Percentiles rank a stretch among this genome's conserved stretches.
phyloP scores from a whole-genome alignment of 2,888 invertebrate species.

The Vanessa cardui region DNA sequence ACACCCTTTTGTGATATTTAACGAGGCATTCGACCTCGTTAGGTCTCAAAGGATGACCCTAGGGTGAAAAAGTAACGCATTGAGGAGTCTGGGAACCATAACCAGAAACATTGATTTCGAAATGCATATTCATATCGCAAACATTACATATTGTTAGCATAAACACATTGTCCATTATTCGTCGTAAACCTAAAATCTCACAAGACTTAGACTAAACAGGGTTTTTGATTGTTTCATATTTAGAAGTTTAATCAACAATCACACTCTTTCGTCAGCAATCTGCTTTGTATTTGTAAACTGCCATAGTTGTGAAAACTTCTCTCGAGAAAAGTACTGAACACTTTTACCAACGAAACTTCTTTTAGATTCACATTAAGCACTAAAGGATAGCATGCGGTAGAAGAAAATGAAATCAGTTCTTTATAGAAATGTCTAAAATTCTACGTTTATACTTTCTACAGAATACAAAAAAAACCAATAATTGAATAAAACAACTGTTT shows the following conservation, averaged over 20 bases:
- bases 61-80: slow-evolving; percentile 35
- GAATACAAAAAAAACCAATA: background rate
- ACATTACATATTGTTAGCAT: slow-evolving; percentile 54
- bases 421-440: too few species aligned
- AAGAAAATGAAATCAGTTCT: too few species aligned
- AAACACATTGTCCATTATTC: slow-evolving; percentile 58
- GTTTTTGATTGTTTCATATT: slow-evolving; percentile 51
- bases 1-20: slow-evolving; percentile 42
- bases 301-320: slow-evolving; percentile 3
- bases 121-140: slow-evolving; percentile 37
- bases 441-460: too few species aligned
- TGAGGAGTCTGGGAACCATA: slow-evolving; percentile 30
- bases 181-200: slow-evolving; percentile 57
- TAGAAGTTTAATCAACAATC: slow-evolving; percentile 51
- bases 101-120: slow-evolving; percentile 1
- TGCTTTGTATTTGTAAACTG: slow-evolving; percentile 13
- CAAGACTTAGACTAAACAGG: slow-evolving; percentile 72
- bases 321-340: background rate
- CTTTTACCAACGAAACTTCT: background rate
- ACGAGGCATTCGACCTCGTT: slow-evolving; percentile 16
- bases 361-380: too few species aligned
- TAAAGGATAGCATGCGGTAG: too few species aligned
- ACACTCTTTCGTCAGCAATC: slow-evolving; percentile 12
- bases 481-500: background rate
- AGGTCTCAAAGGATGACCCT: slow-evolving; percentile 34